Evolutionary conservation across 2,888 invertebrate genomes (phyloP).

Genomic region (Thymelicus lineola): DNA sequence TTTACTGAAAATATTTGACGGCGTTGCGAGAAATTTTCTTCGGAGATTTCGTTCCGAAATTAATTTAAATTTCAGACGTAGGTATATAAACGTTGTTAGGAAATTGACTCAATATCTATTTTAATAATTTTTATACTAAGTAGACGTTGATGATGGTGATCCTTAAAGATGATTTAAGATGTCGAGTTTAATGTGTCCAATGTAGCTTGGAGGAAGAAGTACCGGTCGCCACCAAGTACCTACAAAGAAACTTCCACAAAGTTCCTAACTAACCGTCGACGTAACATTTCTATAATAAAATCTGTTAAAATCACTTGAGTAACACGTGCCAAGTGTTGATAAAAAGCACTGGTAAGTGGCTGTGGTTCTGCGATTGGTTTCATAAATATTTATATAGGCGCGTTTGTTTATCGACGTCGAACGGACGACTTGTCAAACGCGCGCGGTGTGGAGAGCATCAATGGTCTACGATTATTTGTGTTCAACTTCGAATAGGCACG

Average conservation of each 20-base stretch:
- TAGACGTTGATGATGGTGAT: too few species aligned
- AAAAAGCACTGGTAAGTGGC: slow-evolving; percentile 39
- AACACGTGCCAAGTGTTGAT: slow-evolving; percentile 29
- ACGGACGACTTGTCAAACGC: slow-evolving; percentile 33
- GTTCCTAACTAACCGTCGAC: not conserved
- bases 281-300: slow-evolving; percentile 3
- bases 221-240: too few species aligned
- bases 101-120: too few species aligned
- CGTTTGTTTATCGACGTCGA: slow-evolving; percentile 64
- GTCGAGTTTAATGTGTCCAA: too few species aligned
- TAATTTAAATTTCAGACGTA: slow-evolving; percentile 18
- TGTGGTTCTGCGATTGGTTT: slow-evolving; percentile 45
- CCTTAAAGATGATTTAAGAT: too few species aligned
- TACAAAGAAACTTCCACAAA: too few species aligned
- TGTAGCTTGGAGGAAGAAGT: too few species aligned
- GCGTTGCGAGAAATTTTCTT: slow-evolving; percentile 13
- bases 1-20: slow-evolving; percentile 34
- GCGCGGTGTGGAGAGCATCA: slow-evolving; percentile 15
- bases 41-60: not conserved
- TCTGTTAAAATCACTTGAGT: slow-evolving; percentile 1
- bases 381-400: slow-evolving; percentile 54
- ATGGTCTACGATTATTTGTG: slow-evolving; percentile 20
- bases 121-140: too few species aligned
- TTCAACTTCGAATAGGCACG: slow-evolving; percentile 21
- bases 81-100: too few species aligned